Conservation (phyloP, 2,797 vertebrate species). For the Argentina silus region DNA sequence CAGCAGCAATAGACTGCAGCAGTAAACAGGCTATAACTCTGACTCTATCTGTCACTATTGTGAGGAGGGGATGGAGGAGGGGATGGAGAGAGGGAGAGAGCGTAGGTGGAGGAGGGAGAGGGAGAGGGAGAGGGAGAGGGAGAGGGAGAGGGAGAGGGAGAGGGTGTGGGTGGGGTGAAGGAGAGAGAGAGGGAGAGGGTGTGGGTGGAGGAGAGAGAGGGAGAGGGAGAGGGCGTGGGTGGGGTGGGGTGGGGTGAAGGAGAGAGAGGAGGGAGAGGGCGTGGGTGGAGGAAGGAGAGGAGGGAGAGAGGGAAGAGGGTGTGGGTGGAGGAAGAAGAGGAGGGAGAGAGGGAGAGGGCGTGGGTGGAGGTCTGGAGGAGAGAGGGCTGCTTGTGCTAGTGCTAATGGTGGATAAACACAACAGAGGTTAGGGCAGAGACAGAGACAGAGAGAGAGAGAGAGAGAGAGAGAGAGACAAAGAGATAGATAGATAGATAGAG, state of each 20-base stretch:
- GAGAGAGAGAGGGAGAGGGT: background rate
- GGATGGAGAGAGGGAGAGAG: background rate
- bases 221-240: background rate
- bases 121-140: background rate
- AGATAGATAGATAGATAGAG: constrained; percentile 7
- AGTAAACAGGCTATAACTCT: too few species aligned
- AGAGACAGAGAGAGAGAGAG: background rate
- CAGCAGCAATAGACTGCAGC: too few species aligned
- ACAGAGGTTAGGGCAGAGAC: background rate
- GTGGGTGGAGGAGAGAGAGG: background rate
- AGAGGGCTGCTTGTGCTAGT: background rate
- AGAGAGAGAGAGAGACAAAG: background rate
- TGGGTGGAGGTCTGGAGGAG: background rate
- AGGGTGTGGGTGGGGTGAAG: background rate
- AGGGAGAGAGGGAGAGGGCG: background rate
- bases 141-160: background rate
- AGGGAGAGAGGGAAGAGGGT: background rate
- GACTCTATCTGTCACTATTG: background rate
- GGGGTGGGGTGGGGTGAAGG: background rate
- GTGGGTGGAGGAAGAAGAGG: background rate
- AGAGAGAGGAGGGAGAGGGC: background rate
- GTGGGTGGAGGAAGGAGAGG: background rate
- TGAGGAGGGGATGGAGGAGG: background rate
- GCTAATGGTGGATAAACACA: background rate
- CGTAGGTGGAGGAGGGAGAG: background rate